These are phyloP conservation scores for Tolmerus cingulatus DNA, from an alignment of 2,888 invertebrate genomes.

Conservation along the genomic window DNA sequence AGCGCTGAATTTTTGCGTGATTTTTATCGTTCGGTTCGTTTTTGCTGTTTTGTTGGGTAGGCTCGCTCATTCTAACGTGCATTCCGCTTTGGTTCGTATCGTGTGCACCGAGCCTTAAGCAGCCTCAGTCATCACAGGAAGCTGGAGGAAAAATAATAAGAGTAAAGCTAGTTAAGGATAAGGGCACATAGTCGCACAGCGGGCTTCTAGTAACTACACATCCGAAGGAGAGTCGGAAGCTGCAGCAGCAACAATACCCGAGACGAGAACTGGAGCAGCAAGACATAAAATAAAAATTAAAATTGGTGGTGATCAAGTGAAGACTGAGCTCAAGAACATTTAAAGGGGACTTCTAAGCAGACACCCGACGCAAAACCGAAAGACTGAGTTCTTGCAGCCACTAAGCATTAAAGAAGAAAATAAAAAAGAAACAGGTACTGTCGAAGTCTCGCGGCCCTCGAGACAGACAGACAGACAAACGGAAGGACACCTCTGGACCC, in stretches of 20 bases:
- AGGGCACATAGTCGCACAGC: not conserved
- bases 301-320: constrained; percentile 24
- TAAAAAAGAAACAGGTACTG: not conserved
- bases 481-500: not conserved
- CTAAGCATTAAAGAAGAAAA: not conserved
- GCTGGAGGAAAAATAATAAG: not conserved
- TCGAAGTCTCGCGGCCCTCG: not conserved
- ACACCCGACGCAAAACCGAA: not conserved
- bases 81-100: constrained; percentile 27
- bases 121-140: not conserved
- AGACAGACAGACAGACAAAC: not conserved
- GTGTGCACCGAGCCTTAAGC: not conserved
- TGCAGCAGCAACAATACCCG: not conserved
- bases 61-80: constrained; percentile 20
- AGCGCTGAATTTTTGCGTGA: constrained; percentile 31
- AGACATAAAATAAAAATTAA: no score
- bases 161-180: not conserved
- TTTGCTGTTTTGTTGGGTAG: not conserved
- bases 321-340: constrained; percentile 44
- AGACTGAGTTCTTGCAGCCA: constrained; percentile 44
- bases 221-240: not conserved
- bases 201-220: not conserved
- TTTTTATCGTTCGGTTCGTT: constrained; percentile 3
- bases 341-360: not conserved
- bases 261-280: not conserved